Evolutionary conservation across 1,140 invertebrate genomes (phyloP).

Genomic region (Periplaneta americana): DNA sequence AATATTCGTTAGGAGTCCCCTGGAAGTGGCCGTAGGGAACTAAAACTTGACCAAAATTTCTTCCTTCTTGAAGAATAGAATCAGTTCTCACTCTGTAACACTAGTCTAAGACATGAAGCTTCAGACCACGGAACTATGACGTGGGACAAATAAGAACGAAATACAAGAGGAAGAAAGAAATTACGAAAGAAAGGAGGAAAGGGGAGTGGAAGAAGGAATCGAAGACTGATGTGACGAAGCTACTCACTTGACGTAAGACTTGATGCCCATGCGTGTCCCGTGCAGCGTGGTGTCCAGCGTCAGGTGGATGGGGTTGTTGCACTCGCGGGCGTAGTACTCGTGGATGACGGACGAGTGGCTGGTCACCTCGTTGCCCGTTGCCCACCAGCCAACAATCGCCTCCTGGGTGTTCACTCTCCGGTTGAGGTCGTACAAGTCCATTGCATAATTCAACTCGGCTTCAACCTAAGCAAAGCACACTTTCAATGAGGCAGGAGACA

Average conservation of each 20-base stretch:
- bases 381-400: constrained; percentile 85
- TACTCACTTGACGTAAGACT: constrained; percentile 72
- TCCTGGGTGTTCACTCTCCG: constrained; percentile 67
- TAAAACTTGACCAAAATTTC: no score
- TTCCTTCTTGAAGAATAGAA: no score
- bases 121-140: no score
- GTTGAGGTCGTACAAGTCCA: constrained; percentile 92
- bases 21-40: no score
- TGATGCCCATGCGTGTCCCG: constrained; percentile 78
- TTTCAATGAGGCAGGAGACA: not conserved
- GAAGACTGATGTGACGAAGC: not conserved
- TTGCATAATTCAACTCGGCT: constrained; percentile 91
- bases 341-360: constrained; percentile 96
- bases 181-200: no score
- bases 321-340: constrained; percentile 93
- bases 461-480: constrained; percentile 62
- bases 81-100: no score
- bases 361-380: constrained; percentile 92
- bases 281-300: constrained; percentile 86
- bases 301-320: constrained; percentile 88
- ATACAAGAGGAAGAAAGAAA: no score
- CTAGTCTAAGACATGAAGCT: no score
- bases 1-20: no score
- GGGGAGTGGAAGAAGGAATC: no score
- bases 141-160: no score